Percentiles rank a stretch among this genome's conserved stretches.
phyloP scores from a whole-genome alignment of 2,113 vertebrate species.

The Pardalotus punctatus region DNA sequence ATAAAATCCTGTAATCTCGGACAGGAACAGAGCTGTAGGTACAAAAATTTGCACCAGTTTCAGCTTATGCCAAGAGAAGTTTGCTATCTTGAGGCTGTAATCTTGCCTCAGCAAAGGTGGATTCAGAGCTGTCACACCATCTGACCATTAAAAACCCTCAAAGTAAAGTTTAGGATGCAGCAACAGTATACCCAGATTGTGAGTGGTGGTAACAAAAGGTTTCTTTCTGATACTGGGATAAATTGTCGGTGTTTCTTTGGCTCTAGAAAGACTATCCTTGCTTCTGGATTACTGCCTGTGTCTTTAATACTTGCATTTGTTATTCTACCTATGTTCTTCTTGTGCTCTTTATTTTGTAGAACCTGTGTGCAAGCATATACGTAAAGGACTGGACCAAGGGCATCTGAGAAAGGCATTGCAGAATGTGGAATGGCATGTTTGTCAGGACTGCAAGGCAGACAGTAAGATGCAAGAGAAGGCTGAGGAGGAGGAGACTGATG shows the following conservation, averaged over 20 bases:
- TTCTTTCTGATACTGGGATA: background rate
- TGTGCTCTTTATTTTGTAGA: conserved; percentile 65
- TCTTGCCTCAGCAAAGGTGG: background rate
- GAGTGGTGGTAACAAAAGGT: background rate
- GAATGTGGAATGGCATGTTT: conserved; percentile 78
- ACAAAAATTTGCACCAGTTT: background rate
- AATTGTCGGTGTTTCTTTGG: background rate
- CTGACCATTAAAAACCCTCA: background rate
- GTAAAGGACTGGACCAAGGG: conserved; percentile 86
- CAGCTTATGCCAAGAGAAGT: background rate
- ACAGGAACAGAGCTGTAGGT: background rate
- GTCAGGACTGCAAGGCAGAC: conserved; percentile 85
- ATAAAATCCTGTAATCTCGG: background rate
- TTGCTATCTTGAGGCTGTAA: background rate
- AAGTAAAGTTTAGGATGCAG: background rate
- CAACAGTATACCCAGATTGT: background rate
- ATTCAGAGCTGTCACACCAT: background rate
- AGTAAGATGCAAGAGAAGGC: conserved; percentile 59
- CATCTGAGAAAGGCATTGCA: conserved; percentile 81
- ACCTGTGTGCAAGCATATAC: conserved; percentile 83
- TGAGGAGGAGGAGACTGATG: conserved; percentile 66
- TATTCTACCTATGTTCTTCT: background rate
- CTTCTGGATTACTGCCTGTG: background rate
- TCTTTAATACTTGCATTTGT: background rate
- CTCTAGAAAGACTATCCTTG: background rate